phyloP scores from a whole-genome alignment of 2,888 invertebrate genomes.

The Spicauda simplicius region DNA sequence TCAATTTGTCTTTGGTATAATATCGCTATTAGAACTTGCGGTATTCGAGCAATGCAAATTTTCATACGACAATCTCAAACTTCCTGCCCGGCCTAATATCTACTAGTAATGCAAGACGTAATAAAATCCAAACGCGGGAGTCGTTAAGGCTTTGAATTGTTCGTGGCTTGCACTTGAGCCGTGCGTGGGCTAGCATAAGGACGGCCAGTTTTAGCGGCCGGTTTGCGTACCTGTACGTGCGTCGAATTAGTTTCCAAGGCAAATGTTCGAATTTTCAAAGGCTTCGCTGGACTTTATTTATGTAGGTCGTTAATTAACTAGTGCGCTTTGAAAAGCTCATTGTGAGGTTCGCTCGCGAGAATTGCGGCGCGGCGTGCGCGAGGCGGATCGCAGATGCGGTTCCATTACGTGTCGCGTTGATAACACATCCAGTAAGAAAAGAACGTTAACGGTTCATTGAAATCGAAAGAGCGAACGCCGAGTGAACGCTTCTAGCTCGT shows the following conservation, averaged over 20 bases:
- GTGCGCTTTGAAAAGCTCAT: constrained; percentile 28
- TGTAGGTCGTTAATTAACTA: constrained; percentile 31
- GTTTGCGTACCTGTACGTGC: constrained; percentile 53
- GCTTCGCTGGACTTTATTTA: constrained; percentile 29
- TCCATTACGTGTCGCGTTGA: constrained; percentile 66
- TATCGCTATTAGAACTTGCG: not conserved
- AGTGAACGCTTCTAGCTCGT: constrained; percentile 62
- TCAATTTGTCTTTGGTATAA: constrained; percentile 14
- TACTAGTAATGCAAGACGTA: constrained; percentile 34
- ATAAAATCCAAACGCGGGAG: constrained; percentile 37
- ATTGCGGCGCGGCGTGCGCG: constrained; percentile 29
- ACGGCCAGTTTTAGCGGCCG: constrained; percentile 59
- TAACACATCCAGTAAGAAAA: constrained; percentile 66
- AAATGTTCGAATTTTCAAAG: constrained; percentile 46
- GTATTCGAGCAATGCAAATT: constrained; percentile 30
- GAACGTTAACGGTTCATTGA: constrained; percentile 82
- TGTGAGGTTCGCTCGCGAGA: constrained; percentile 11
- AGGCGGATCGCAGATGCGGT: constrained; percentile 50
- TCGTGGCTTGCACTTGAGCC: constrained; percentile 49
- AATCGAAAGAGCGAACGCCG: constrained; percentile 73
- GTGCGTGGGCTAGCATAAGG: constrained; percentile 69
- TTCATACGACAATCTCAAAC: constrained; percentile 8
- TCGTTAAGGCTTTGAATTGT: constrained; percentile 38
- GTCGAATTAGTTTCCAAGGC: constrained; percentile 54
- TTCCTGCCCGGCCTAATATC: constrained; percentile 24